phyloP scores from a whole-genome alignment of 2,797 vertebrate species.

The Pteropus rufus region DNA sequence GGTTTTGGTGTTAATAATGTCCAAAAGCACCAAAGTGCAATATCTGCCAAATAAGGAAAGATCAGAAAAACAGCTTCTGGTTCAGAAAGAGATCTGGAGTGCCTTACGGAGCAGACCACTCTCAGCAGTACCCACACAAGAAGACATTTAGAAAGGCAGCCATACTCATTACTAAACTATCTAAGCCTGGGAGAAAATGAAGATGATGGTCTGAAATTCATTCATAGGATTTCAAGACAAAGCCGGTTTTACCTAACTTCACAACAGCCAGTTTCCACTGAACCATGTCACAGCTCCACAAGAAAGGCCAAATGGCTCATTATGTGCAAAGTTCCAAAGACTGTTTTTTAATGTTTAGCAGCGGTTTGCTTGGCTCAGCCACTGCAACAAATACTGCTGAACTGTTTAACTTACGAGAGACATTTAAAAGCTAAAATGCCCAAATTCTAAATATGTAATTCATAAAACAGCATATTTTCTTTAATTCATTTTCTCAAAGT shows the following conservation, averaged over 20 bases:
- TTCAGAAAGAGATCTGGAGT: background rate
- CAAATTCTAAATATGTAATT: constrained; percentile 81
- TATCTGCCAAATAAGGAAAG: background rate
- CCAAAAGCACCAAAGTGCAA: background rate
- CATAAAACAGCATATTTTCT: constrained; percentile 84
- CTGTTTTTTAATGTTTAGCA: constrained; percentile 75
- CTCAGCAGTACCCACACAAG: background rate
- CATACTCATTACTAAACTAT: background rate
- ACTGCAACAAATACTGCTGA: constrained; percentile 78
- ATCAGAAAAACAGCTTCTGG: background rate
- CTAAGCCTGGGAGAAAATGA: background rate
- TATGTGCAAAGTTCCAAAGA: constrained; percentile 66
- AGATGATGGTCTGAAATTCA: constrained; percentile 53
- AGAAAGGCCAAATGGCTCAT: constrained; percentile 65
- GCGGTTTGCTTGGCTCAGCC: constrained; percentile 73
- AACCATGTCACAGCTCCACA: constrained; percentile 62
- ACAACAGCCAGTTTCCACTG: constrained; percentile 71
- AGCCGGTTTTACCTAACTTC: constrained; percentile 69
- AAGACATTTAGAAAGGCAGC: background rate
- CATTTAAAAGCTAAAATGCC: constrained; percentile 79
- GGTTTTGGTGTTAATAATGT: background rate
- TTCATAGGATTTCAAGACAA: constrained; percentile 58
- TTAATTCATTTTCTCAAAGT: constrained; percentile 87
- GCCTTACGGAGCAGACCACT: background rate
- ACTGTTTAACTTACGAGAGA: constrained; percentile 81